Conservation (phyloP, 2,888 invertebrate genomes). For the Rambutsinella grinnellia region DNA sequence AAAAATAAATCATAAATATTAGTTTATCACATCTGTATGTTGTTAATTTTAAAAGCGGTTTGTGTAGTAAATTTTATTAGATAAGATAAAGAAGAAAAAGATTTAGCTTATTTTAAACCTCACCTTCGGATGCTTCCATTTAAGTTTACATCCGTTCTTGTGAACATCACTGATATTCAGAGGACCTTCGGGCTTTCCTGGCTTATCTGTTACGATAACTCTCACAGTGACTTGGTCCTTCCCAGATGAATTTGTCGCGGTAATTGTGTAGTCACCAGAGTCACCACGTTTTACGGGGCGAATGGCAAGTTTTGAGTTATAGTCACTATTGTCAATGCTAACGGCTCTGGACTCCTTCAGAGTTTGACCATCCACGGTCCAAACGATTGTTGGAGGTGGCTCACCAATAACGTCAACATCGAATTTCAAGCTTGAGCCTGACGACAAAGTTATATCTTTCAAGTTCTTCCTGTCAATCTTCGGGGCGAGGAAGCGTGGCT, state of each 20-base stretch:
- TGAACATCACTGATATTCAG: constrained; percentile 92
- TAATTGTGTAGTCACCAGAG: constrained; percentile 88
- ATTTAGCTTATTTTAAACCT: too few species aligned
- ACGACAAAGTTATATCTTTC: constrained; percentile 89
- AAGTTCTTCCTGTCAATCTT: constrained; percentile 95
- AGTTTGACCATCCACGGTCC: constrained; percentile 88
- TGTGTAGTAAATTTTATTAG: not conserved
- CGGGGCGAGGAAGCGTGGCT: constrained; percentile 91
- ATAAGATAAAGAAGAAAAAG: constrained; percentile 20
- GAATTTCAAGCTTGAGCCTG: constrained; percentile 92
- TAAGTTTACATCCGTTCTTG: constrained; percentile 93
- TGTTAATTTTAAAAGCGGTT: not conserved
- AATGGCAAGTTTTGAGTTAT: constrained; percentile 88
- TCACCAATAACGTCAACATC: constrained; percentile 93
- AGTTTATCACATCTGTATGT: not conserved
- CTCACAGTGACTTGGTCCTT: constrained; percentile 87
- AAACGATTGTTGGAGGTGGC: constrained; percentile 93
- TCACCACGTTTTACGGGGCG: constrained; percentile 85
- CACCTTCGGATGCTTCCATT: constrained; percentile 93
- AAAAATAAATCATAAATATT: constrained; percentile 70
- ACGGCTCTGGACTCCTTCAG: constrained; percentile 86
- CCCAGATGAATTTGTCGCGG: constrained; percentile 89
- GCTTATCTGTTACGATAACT: constrained; percentile 83
- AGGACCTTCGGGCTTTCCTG: constrained; percentile 93
- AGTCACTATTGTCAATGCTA: constrained; percentile 83